Base-by-base conservation (phyloP, 2,888 invertebrate species). In the Agrochola lota region DNA sequence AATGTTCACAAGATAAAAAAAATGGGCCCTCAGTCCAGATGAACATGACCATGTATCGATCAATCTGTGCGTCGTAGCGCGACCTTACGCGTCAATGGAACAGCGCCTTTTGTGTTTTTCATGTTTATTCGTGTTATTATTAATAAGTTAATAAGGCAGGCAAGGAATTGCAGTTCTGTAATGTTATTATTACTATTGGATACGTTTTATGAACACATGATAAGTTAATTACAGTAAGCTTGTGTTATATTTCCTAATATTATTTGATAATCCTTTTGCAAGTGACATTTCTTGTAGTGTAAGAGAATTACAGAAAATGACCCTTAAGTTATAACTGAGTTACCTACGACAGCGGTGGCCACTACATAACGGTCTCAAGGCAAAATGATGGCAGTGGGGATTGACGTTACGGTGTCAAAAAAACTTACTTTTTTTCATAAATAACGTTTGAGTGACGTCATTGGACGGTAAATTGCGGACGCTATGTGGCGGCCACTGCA, bases 141-240 rank as follows among this genome's bases (percentile, higher is more conserved):
- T 43, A 6, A 11, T 62, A 78, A 46, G 7, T 26, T 49, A 40
- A n/a, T 43, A 60, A 35, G 30, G 60, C 52, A 30, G 30, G 30
- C 30, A 30, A 30, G 30, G 30, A 30, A 30, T 30, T 30, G 17
- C 17, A 30, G 8, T 40, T 20, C 46, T 63, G 40, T 71, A 5
- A 1, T 30, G 15, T 62, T 57, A 20, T 59, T 23, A 43, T 57
- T 7, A 23, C 49, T 71, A 76, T 62, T 71, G 71, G 59, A 81
- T 81, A 81, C 62, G 67, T 77, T n/a, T 46, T 23, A 59, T 63
- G 71, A 81, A 77, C 62, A 79, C 67, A 81, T 67, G 17, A 23
- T 66, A 15, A 23, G 15, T 60, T 40, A 57, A 59, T 35, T 63
- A 60, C 40, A 43, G 55, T 49, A 67, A 20, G 46, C 43, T 30